Conservation (phyloP, 2,113 vertebrate genomes). For the Aramus guarauna region DNA sequence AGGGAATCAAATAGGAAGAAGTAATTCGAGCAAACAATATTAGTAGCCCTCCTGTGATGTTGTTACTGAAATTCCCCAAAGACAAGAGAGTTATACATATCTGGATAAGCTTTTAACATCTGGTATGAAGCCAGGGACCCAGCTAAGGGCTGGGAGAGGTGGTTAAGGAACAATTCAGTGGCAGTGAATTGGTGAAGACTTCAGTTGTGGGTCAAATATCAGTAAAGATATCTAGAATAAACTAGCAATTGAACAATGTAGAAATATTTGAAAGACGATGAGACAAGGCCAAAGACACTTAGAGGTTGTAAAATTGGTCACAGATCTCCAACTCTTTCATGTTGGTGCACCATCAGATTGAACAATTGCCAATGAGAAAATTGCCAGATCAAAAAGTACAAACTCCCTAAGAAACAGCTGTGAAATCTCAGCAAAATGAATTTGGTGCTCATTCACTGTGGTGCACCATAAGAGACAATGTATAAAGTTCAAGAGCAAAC, state of each 20-base stretch:
- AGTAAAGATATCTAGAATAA: neutral
- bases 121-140: neutral
- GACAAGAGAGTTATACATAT: neutral
- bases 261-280: neutral
- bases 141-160: neutral
- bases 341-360: rapidly evolving
- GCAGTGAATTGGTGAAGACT: neutral
- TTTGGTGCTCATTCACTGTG: neutral
- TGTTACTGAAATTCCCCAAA: neutral
- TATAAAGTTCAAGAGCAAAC: neutral
- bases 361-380: neutral
- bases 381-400: neutral
- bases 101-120: neutral
- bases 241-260: neutral
- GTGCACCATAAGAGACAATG: neutral
- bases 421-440: neutral
- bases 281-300: neutral
- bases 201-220: neutral
- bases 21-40: neutral
- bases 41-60: neutral
- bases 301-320: neutral
- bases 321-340: neutral
- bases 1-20: neutral
- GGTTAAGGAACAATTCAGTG: neutral
- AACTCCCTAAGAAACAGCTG: neutral